phyloP scores from a whole-genome alignment of 53 echinoderm and acorn worm species.

The Henricia sp. region DNA sequence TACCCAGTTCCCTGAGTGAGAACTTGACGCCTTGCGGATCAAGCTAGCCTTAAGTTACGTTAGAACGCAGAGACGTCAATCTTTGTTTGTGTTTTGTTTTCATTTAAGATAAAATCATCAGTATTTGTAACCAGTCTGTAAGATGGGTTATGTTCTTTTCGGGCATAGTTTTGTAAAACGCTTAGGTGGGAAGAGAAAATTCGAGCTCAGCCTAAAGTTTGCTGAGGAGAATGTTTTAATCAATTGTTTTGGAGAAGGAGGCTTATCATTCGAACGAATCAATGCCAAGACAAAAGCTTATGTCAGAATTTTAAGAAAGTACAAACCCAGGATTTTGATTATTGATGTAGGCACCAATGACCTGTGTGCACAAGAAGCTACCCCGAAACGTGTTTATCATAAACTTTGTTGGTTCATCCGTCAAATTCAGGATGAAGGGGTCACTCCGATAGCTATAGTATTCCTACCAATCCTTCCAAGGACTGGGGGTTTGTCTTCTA shows the following conservation, averaged over 20 bases:
- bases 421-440: neutral
- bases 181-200: neutral
- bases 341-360: slow-evolving; percentile 47
- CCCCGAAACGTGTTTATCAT: neutral
- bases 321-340: neutral
- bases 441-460: neutral
- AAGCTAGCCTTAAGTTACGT: too few species aligned
- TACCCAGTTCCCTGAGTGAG: neutral
- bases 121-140: neutral
- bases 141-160: slow-evolving; percentile 29
- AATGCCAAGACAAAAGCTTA: neutral
- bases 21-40: neutral
- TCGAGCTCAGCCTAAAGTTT: neutral
- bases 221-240: neutral
- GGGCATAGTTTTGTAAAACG: slow-evolving; percentile 19
- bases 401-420: slow-evolving; percentile 8
- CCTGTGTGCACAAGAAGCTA: neutral
- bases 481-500: neutral
- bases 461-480: slow-evolving; percentile 46
- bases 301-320: neutral
- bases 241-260: neutral
- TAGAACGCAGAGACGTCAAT: too few species aligned
- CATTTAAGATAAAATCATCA: too few species aligned
- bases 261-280: neutral
- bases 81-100: too few species aligned